A percentile compares a stretch with the other conserved stretches of the same genome.
phyloP scores from a whole-genome alignment of 2,797 vertebrate species.

The Heliangelus exortis region DNA sequence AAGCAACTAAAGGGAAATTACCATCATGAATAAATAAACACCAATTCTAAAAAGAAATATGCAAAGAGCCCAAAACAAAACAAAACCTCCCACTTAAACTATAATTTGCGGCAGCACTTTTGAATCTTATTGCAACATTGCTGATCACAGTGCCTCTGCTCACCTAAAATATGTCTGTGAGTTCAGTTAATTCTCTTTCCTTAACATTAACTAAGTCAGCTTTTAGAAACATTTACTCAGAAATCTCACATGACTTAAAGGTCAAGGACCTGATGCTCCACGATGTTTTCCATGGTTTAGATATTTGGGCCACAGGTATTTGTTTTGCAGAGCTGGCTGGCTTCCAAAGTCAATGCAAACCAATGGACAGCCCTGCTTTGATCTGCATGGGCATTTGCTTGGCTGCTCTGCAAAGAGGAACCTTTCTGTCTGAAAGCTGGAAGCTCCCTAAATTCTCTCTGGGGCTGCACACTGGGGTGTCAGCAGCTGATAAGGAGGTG shows the following conservation, averaged over 20 bases:
- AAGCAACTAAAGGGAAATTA: neutral
- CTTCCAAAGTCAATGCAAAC: neutral
- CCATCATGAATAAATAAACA: neutral
- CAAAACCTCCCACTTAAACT: neutral
- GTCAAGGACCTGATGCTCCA: neutral
- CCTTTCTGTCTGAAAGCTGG: neutral
- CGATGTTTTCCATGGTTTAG: neutral
- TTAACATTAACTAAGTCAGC: neutral
- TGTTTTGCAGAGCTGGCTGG: neutral
- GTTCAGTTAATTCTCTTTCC: neutral
- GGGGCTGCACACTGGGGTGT: neutral
- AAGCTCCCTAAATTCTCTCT: neutral
- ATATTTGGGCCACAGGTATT: neutral
- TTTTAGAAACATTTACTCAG: neutral
- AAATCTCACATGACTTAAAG: neutral
- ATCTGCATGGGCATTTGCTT: rapidly evolving
- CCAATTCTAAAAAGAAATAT: neutral
- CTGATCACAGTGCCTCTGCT: neutral
- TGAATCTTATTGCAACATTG: neutral
- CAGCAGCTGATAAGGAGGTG: neutral
- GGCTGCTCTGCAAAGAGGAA: neutral
- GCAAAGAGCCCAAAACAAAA: neutral
- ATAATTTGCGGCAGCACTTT: neutral
- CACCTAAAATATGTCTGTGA: neutral
- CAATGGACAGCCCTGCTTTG: neutral